Evolutionary conservation across 2,113 vertebrate genomes (phyloP), one percentile per base, ranked within the genome.

Genomic region (Dolichotis patagonum): DNA sequence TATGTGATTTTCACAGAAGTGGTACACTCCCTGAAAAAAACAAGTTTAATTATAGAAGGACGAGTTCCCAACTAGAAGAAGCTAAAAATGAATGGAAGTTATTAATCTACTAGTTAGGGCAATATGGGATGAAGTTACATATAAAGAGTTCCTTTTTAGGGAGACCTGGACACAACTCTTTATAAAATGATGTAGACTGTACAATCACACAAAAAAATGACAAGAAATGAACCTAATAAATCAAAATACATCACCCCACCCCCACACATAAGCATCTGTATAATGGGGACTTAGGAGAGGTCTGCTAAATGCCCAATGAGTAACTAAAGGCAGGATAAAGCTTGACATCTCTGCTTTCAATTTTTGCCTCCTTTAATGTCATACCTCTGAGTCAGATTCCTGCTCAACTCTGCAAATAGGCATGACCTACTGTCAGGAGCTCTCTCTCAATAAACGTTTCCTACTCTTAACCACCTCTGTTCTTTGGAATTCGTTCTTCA

Each of bases 1-100:
- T 91, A 86, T 41, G 67, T 7, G 52, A 49, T 91, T 78, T 69
- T 73, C 67, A 88, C 2, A 85, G 69, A 96, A 78, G 67, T 43
- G 52, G 52, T 24, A 83, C 52, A 67, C 35, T 69, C 4, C 16
- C 58, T n/a, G 75, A 82, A 56, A 60, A 88, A 91, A 62, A 85
- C 69, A 88, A 67, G n/a, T 14, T 75, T 62, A 88, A 73, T 56
- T 82, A 91, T 0, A 84, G 35, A 69, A 56, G 32, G 20, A 88
- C 69, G 12, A 88, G 56, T 78, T 54, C 2, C 78, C 87, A 91
- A 62, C 7, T 3, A 58, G 85, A 92, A n/a, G 43, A 43, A 26
- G 71, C 28, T 78, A 71, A 88, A 88, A 60, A 77, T 91, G 56
- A 69, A 24, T 75, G 56, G 38, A 80, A 67, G 26, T 35, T 63